Evolutionary conservation across 2,113 vertebrate genomes (phyloP).

Genomic region (Channa maculata): DNA sequence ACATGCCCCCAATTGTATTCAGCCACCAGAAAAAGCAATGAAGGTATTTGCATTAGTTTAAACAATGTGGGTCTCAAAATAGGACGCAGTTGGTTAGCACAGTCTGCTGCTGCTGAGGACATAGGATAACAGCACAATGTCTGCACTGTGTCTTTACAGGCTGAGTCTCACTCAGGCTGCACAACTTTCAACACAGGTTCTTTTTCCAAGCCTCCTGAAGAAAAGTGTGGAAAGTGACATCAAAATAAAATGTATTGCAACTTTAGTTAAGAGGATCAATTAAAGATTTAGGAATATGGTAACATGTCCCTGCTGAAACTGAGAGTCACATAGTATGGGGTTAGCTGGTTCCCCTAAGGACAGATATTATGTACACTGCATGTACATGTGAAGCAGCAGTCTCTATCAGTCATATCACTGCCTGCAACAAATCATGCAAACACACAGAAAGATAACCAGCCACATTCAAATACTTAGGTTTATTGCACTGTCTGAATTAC

Average conservation of each 20-base stretch:
- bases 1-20: neutral
- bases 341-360: neutral
- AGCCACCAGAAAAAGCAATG: neutral
- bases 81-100: neutral
- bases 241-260: conserved; percentile 41
- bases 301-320: conserved; percentile 22
- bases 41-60: neutral
- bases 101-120: conserved; percentile 11
- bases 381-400: neutral
- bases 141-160: conserved; percentile 7
- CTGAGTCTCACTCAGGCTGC: neutral
- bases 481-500: neutral
- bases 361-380: neutral
- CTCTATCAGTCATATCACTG: no score
- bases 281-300: conserved; percentile 40
- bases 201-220: neutral
- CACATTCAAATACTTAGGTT: neutral
- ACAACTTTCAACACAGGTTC: neutral
- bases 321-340: conserved; percentile 3
- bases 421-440: neutral
- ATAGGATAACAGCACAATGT: neutral
- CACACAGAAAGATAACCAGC: neutral
- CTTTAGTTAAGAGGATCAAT: conserved; percentile 42
- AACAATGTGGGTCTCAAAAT: conserved; percentile 3
- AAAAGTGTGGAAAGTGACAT: neutral